Conservation (phyloP, 2,888 invertebrate species). For the Eudemis profundana region DNA sequence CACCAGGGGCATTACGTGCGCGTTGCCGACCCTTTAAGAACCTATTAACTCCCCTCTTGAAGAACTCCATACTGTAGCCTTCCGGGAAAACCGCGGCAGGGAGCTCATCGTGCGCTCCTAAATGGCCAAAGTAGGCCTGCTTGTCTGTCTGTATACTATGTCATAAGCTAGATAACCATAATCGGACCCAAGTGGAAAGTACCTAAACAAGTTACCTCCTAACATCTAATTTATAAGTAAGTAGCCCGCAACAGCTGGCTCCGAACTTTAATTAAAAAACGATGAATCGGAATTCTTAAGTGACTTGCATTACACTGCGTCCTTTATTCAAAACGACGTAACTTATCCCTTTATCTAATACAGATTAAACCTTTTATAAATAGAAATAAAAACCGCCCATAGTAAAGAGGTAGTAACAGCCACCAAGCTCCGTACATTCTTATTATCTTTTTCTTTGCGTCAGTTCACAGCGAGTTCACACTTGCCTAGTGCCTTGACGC, state of each 20-base stretch:
- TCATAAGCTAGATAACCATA: background rate
- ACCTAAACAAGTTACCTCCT: constrained; percentile 30
- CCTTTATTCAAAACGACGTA: background rate
- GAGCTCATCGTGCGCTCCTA: no score
- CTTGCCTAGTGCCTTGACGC: constrained; percentile 50
- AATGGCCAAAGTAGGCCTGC: no score
- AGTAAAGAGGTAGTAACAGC: background rate
- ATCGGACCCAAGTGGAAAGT: constrained; percentile 9
- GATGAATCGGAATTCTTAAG: constrained; percentile 57
- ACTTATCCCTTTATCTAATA: background rate
- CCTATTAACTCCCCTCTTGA: no score
- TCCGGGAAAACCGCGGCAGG: no score
- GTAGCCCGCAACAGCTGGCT: constrained; percentile 49
- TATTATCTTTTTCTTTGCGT: no score
- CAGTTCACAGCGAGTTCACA: constrained; percentile 49
- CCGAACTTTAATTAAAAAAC: constrained; percentile 51
- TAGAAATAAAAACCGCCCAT: background rate
- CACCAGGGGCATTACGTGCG: no score
- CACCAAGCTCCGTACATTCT: background rate
- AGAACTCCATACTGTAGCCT: no score
- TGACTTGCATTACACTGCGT: constrained; percentile 52
- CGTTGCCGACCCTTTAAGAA: no score
- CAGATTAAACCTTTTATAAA: background rate
- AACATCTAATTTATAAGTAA: constrained; percentile 43
- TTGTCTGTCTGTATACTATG: no score